Conservation (phyloP, 2,113 vertebrate species). For the Piaya cayana region DNA sequence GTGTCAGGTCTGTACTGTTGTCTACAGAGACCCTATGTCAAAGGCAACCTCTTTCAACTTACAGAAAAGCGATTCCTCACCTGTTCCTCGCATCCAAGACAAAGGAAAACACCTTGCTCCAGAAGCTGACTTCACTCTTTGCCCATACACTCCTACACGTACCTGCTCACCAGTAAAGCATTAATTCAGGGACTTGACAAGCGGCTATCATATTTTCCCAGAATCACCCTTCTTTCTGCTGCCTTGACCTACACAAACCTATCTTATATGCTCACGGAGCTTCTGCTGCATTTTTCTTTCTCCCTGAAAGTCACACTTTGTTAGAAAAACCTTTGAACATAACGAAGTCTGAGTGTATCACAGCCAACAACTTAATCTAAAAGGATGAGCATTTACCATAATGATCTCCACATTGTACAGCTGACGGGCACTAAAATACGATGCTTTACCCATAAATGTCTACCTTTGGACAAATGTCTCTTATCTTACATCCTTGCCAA, state of each 20-base stretch:
- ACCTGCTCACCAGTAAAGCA: background rate
- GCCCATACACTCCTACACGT: background rate
- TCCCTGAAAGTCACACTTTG: background rate
- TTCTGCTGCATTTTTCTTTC: background rate
- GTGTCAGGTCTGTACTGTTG: background rate
- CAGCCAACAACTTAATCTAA: background rate
- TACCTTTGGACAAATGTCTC: background rate
- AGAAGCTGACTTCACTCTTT: background rate
- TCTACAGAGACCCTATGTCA: background rate
- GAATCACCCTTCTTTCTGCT: background rate
- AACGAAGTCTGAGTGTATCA: background rate
- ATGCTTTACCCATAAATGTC: background rate
- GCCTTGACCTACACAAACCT: background rate
- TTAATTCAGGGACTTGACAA: background rate
- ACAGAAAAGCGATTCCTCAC: background rate
- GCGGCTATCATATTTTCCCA: background rate
- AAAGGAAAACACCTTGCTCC: constrained; percentile 32
- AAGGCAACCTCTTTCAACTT: constrained; percentile 7
- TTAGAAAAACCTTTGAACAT: background rate
- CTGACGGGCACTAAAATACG: background rate
- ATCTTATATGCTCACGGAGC: background rate
- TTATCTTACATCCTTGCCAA: background rate
- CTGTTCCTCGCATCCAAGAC: constrained; percentile 31
- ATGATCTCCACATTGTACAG: background rate
- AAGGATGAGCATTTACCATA: background rate